Base-by-base conservation (phyloP, 2,888 invertebrate species). In the Tipula vernalis region DNA sequence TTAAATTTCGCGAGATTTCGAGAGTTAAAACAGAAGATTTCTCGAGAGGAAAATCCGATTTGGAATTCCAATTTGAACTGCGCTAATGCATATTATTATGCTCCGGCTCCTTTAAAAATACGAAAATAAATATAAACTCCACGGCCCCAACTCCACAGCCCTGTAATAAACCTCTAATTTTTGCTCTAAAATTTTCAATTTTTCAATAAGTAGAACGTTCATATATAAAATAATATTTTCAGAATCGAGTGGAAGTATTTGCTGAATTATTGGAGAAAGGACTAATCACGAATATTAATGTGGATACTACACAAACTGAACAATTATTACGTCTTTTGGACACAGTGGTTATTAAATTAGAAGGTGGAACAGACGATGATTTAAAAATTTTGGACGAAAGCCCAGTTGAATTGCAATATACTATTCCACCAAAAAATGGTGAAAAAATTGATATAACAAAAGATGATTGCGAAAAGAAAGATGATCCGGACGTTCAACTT, bases 291-390 rank as follows among this genome's bases (percentile, higher is more conserved):
- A 94, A 93, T 88, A 95, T 97, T 0, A 93, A 95, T 1, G 95
- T 99, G 0, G 99, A 99, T 90, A 95, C 96, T 57, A 96, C 96
- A 87, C 96, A 97, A 91, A 94, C 95, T 0, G 96, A 96, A 87
- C 94, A 95, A 87, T 92, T 99, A 86, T 94, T 99, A 86, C 95
- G 96, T 88, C 92, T 99, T 10, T 93, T 99, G 87, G 99, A 99
- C 91, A 97, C 98, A 87, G 98, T 98, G 83, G 99, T 99, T 5
- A 98, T 99, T 88, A 97, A 98, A 91, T 93, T 99, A 83, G 99
- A 99, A 92, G 99, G 98, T 28, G 97, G 97, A 0, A 95, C 95
- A 0, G 97, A 97, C 85, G 96, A 96, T 89, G 99, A 99, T 92
- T 92, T 98, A 18, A 96, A 95, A 89, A 93, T 95, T 39, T 93